Conservation (phyloP, 2,888 invertebrate species). For the Ichneumoninae sp. region DNA sequence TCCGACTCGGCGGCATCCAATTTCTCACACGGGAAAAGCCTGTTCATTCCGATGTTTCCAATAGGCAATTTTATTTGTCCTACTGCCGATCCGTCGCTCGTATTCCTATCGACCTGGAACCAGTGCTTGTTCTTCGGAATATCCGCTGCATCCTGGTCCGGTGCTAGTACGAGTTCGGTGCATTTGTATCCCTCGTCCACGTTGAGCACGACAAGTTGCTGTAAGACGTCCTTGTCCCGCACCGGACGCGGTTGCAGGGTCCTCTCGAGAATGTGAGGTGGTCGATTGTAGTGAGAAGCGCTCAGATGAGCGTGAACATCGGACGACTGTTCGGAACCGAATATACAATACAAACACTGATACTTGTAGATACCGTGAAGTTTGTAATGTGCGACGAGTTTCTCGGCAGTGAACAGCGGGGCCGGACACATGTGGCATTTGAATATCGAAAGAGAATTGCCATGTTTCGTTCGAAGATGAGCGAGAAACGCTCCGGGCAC, state of each 20-base stretch:
- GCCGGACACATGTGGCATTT: conserved; percentile 85
- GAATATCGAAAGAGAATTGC: conserved; percentile 62
- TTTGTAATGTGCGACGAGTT: conserved; percentile 82
- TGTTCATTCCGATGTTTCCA: conserved; percentile 52
- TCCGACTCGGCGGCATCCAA: conserved; percentile 31
- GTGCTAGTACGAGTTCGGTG: conserved; percentile 51
- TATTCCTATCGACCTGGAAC: conserved; percentile 54
- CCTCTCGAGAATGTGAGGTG: conserved; percentile 81
- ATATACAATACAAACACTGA: conserved; percentile 85
- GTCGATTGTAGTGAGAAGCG: conserved; percentile 82
- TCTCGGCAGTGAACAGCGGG: conserved; percentile 77
- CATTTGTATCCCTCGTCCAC: conserved; percentile 73
- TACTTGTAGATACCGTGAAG: conserved; percentile 83
- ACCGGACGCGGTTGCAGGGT: conserved; percentile 76
- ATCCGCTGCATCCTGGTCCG: conserved; percentile 39
- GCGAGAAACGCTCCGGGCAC: conserved; percentile 79
- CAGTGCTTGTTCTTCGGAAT: conserved; percentile 51
- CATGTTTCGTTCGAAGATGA: conserved; percentile 79
- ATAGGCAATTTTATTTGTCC: conserved; percentile 60
- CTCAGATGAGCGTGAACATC: conserved; percentile 85
- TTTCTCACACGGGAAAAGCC: conserved; percentile 52
- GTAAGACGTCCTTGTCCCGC: conserved; percentile 75
- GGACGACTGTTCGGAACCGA: conserved; percentile 80
- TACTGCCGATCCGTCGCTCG: conserved; percentile 31
- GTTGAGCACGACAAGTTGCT: conserved; percentile 77